Conservation (phyloP, 1,140 invertebrate genomes). For the Drosophila parvula region DNA sequence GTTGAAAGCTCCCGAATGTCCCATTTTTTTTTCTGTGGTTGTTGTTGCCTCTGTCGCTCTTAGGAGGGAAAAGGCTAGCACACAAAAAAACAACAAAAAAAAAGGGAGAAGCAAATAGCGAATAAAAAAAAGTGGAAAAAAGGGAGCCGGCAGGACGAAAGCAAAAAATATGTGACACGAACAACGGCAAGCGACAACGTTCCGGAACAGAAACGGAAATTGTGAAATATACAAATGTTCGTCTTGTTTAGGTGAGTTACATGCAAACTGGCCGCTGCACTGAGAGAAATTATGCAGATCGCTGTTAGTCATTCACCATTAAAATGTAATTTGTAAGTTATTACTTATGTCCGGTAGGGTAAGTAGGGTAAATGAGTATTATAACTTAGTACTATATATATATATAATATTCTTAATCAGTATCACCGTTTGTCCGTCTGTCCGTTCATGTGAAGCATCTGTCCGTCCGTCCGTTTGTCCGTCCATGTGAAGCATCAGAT, state of each 20-base stretch:
- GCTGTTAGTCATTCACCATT: no score
- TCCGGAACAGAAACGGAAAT: conserved; percentile 78
- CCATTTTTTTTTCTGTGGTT: conserved; percentile 63
- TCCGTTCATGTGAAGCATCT: no score
- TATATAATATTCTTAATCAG: no score
- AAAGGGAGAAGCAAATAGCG: conserved; percentile 31
- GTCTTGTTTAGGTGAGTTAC: conserved; percentile 73
- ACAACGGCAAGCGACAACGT: conserved; percentile 71
- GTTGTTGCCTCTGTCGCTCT: background rate
- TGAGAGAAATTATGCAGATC: background rate
- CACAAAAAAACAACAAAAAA: conserved; percentile 12
- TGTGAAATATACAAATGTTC: conserved; percentile 80
- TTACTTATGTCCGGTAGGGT: no score
- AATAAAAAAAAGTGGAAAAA: conserved; percentile 49
- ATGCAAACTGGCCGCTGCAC: conserved; percentile 44
- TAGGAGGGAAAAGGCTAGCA: conserved; percentile 60
- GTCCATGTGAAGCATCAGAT: no score
- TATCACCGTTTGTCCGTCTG: no score
- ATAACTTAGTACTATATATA: no score
- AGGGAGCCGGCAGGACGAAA: conserved; percentile 23
- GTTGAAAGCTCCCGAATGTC: conserved; percentile 79
- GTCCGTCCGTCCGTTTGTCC: no score
- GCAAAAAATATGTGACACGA: conserved; percentile 74
- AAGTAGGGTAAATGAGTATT: no score
- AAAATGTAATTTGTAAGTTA: no score